A percentile compares a stretch with the other conserved stretches of the same genome.
Conservation (phyloP, 2,797 vertebrate genomes). For the Mastacembelus armatus region DNA sequence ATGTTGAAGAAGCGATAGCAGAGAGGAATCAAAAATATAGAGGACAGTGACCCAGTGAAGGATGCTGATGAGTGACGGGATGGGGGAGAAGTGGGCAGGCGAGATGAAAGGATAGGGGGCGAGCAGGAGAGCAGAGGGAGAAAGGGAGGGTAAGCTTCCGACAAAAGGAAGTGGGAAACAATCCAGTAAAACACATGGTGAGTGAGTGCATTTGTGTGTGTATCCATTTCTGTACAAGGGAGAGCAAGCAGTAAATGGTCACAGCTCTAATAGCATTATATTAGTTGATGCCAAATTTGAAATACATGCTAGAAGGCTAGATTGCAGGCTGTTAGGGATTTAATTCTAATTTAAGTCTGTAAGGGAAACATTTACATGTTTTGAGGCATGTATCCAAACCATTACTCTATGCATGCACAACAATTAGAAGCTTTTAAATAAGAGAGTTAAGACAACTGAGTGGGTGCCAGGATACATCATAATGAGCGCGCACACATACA, state of each 20-base stretch:
- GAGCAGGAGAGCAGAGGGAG: conserved; percentile 64
- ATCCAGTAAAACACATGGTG: conserved; percentile 78
- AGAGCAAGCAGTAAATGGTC: conserved; percentile 61
- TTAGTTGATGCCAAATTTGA: conserved; percentile 68
- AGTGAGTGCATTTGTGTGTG: conserved; percentile 40
- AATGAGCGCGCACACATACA: background rate
- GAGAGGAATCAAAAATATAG: background rate
- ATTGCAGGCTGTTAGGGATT: conserved; percentile 68
- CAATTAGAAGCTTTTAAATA: conserved; percentile 63
- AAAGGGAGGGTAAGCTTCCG: conserved; percentile 76
- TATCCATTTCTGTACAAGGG: conserved; percentile 39
- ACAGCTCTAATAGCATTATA: conserved; percentile 71
- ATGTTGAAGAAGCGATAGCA: background rate
- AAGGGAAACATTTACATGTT: conserved; percentile 65
- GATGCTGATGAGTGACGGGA: conserved; percentile 48
- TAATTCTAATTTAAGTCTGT: conserved; percentile 69
- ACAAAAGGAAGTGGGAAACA: conserved; percentile 81
- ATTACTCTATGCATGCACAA: conserved; percentile 48
- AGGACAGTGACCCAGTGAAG: conserved; percentile 1
- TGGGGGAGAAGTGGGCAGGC: conserved; percentile 51
- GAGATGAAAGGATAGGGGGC: conserved; percentile 55
- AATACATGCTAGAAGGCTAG: conserved; percentile 51
- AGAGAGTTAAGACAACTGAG: conserved; percentile 39
- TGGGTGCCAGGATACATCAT: conserved; percentile 25
- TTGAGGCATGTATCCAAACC: conserved; percentile 65